A percentile compares a stretch with the other conserved stretches of the same genome.
Conservation (phyloP, 2,113 vertebrate species). For the Myiagra hebetior region DNA sequence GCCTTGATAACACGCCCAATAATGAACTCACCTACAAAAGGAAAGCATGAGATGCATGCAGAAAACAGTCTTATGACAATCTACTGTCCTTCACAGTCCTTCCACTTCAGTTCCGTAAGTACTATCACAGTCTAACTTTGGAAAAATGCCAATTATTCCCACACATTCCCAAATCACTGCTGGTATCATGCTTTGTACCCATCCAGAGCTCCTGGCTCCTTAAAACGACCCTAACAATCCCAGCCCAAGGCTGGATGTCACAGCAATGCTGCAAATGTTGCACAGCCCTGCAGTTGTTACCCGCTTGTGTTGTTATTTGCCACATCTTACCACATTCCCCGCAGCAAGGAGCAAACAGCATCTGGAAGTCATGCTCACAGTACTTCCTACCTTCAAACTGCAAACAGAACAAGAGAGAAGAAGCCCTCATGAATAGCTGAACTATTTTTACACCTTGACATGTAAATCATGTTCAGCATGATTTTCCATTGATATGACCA, state of each 20-base stretch:
- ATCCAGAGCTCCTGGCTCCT: background rate
- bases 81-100: background rate
- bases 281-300: background rate
- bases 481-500: background rate
- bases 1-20: conserved; percentile 80
- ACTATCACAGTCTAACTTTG: background rate
- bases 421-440: background rate
- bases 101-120: background rate
- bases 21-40: conserved; percentile 76
- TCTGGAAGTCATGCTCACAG: conserved; percentile 81
- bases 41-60: background rate
- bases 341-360: conserved; percentile 80
- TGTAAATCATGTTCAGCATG: background rate
- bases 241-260: background rate
- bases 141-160: background rate
- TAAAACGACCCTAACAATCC: background rate
- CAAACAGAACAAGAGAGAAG: background rate
- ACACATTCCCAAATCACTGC: background rate
- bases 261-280: background rate
- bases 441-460: background rate
- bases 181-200: background rate
- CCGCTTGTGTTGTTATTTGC: no score
- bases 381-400: conserved; percentile 82
- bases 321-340: conserved; percentile 74
- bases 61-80: background rate